Evolutionary conservation across 2,113 vertebrate species (phyloP).

Genomic region (Orthonyx spaldingii): DNA sequence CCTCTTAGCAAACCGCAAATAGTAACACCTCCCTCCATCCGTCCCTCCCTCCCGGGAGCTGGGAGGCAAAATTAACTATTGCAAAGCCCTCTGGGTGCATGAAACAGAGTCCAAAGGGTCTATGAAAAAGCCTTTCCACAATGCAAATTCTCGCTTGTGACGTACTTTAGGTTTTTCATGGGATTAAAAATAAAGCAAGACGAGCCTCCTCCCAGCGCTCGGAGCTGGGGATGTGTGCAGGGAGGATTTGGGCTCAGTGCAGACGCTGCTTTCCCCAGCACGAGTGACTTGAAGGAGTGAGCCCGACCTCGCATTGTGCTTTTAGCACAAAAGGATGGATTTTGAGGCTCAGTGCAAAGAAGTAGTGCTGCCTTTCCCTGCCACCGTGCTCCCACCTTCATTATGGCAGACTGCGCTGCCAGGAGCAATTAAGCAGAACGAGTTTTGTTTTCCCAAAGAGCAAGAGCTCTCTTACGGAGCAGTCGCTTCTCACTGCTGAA

Average conservation of each 20-base stretch:
- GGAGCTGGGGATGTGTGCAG: background rate
- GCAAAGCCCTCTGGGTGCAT: background rate
- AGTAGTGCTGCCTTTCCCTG: background rate
- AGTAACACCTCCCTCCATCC: conserved; percentile 41
- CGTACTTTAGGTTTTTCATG: background rate
- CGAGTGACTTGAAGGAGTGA: background rate
- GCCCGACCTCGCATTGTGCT: background rate
- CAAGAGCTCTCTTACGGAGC: background rate
- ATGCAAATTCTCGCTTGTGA: background rate
- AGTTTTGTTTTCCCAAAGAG: background rate
- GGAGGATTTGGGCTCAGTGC: background rate
- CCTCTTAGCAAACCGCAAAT: conserved; percentile 7
- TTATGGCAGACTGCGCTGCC: background rate
- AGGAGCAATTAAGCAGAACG: background rate
- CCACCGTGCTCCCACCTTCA: background rate
- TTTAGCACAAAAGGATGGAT: background rate
- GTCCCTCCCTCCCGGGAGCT: background rate
- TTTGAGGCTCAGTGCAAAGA: background rate
- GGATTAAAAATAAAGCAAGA: background rate
- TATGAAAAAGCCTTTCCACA: background rate
- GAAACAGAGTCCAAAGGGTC: background rate
- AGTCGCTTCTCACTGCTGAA: background rate
- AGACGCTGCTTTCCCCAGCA: background rate
- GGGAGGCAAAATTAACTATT: conserved; percentile 1
- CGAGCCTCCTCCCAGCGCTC: background rate